Evolutionary conservation across 1,140 invertebrate species (phyloP), one percentile per base, ranked within the genome.

Genomic region (Proales similis): DNA sequence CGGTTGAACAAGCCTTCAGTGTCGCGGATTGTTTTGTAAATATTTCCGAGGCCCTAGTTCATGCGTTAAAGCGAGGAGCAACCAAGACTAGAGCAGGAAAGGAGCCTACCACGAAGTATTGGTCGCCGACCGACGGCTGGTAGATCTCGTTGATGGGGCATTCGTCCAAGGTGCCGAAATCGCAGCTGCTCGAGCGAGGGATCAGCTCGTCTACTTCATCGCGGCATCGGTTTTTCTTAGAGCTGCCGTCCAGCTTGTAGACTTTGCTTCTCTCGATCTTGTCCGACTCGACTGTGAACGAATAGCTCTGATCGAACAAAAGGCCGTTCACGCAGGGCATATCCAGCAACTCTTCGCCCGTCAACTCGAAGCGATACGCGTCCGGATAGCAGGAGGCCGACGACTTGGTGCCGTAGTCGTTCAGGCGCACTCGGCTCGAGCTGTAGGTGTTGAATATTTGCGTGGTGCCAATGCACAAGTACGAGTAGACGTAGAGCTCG

Each of bases 301-400:
- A 36, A 12, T 57, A 29, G 30, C 12, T 57, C 30, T 20, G 24
- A 42, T 57, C 51, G 45, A 42, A 57, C 17, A 57, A 2, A 3
- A 57, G 20, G 20, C 51, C 51, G 45, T 57, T 57, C 6, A 42
- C 38, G 19, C 51, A 57, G 7, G 51, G 51, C 7, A 27, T 42
- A 24, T 57, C 36, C 29, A 57, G 45, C 7, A 57, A 42, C 45
- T 57, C 51, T 14, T 57, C 33, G 12, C 19, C 22, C 2, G 33
- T 42, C 11, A 57, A 27, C 30, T 42, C 20, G 17, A 57, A 19
- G 3, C 19, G n/a, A 57, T 29, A 39, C 4, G 26, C 12, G 9
- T 57, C 51, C 30, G 51, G 51, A 57, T 57, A 57, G 12, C 51
- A 57, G 6, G 51, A 57, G 1, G 33, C 51, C 14, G 33, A 9